Percentiles rank a stretch among this genome's conserved stretches.
These are phyloP conservation scores for Nomada fabriciana DNA, from an alignment of 2,888 invertebrate species.

Conservation along the genomic window DNA sequence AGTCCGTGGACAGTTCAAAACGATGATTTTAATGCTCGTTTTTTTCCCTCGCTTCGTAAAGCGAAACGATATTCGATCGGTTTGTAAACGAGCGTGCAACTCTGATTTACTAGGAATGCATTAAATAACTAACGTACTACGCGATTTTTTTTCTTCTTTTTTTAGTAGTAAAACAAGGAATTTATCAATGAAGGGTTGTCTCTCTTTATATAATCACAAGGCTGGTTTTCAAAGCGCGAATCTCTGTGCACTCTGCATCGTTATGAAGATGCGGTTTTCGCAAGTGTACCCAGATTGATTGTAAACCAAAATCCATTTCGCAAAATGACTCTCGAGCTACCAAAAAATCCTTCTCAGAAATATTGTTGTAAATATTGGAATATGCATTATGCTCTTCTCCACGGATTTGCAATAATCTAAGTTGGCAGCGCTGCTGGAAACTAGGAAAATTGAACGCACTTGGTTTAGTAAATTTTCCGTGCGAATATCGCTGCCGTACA, in stretches of 20 bases:
- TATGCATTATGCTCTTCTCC: no score
- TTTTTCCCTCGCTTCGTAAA: neutral
- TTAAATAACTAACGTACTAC: slow-evolving; percentile 15
- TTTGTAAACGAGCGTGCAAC: neutral
- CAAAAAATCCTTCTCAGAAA: no score
- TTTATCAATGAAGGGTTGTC: slow-evolving; percentile 46
- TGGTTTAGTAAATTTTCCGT: slow-evolving; percentile 3
- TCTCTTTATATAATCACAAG: slow-evolving; percentile 44
- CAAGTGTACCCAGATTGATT: neutral
- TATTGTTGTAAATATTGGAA: no score
- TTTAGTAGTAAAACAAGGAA: slow-evolving; percentile 30
- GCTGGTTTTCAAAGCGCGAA: slow-evolving; percentile 23
- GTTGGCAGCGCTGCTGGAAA: no score
- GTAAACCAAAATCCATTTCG: no score
- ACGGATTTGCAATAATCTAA: no score
- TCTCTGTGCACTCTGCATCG: neutral
- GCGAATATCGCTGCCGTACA: slow-evolving; percentile 18
- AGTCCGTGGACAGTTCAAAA: slow-evolving; percentile 9
- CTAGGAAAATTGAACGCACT: slow-evolving; percentile 34
- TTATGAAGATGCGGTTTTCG: neutral
- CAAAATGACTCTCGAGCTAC: no score
- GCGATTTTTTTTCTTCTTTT: slow-evolving; percentile 16
- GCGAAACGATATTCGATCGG: neutral
- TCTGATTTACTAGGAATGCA: neutral
- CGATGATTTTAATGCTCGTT: slow-evolving; percentile 9